These are phyloP conservation scores for Mormyrops boulengeri DNA, from an alignment of 2,797 vertebrate species.

Conservation along the genomic window DNA sequence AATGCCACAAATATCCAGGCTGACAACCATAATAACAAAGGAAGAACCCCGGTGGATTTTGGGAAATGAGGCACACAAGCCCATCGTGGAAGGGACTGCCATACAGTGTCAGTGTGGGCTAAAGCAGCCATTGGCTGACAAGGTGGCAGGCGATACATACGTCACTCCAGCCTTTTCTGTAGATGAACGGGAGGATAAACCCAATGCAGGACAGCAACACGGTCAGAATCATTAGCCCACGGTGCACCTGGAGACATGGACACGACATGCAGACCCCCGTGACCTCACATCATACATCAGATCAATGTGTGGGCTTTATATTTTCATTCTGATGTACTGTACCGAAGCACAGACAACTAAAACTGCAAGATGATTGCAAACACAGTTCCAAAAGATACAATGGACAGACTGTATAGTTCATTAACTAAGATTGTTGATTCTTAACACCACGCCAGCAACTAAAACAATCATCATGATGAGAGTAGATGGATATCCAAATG, in stretches of 20 bases:
- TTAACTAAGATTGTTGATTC: neutral
- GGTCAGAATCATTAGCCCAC: slow-evolving; percentile 64
- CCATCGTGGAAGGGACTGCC: neutral
- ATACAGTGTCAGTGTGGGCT: neutral
- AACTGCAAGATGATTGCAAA: neutral
- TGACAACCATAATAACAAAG: neutral
- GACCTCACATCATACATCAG: neutral
- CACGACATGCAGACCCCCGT: too few species aligned
- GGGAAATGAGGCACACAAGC: neutral
- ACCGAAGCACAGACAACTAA: neutral
- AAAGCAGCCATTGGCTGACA: neutral
- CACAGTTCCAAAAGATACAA: neutral
- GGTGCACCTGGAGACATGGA: slow-evolving; percentile 61
- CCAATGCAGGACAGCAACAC: slow-evolving; percentile 61
- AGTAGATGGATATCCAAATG: neutral
- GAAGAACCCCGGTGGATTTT: neutral
- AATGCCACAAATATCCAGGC: neutral
- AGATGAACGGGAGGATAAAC: slow-evolving; percentile 73
- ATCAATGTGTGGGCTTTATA: neutral
- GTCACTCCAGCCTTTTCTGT: slow-evolving; percentile 71
- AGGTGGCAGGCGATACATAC: slow-evolving; percentile 45
- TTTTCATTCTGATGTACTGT: neutral
- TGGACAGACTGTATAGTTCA: neutral
- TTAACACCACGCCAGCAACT: neutral
- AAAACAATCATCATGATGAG: neutral